These are phyloP conservation scores for Hemithea aestivaria DNA, from an alignment of 2,888 invertebrate species.

Conservation along the genomic window DNA sequence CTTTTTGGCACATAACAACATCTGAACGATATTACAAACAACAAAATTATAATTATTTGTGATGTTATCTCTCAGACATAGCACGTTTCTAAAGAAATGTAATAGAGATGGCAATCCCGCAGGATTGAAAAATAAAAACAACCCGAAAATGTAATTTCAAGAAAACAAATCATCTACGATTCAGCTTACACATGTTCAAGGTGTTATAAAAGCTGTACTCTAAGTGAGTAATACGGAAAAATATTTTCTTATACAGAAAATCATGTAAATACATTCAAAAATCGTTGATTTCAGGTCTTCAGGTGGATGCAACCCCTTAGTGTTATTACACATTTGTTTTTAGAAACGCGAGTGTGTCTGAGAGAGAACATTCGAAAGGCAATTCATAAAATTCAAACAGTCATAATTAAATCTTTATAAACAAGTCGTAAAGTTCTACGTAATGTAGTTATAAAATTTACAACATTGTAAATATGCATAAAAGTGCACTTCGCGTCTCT, in stretches of 20 bases:
- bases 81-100: constrained; percentile 5
- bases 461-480: constrained; percentile 49
- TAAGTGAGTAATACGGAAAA: too few species aligned
- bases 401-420: constrained; percentile 49
- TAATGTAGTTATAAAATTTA: constrained; percentile 42
- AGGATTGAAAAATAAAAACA: too few species aligned
- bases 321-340: too few species aligned
- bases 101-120: too few species aligned
- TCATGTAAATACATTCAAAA: too few species aligned
- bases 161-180: too few species aligned
- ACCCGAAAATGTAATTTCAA: too few species aligned
- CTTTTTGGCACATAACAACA: constrained; percentile 41
- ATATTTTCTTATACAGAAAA: too few species aligned
- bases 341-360: constrained; percentile 33
- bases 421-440: constrained; percentile 53
- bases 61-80: constrained; percentile 50
- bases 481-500: constrained; percentile 35
- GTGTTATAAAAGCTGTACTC: too few species aligned
- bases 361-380: constrained; percentile 55
- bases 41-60: constrained; percentile 56
- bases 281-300: too few species aligned
- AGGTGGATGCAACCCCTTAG: too few species aligned
- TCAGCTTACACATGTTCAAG: too few species aligned
- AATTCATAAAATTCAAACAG: constrained; percentile 60
- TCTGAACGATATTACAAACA: constrained; percentile 46